phyloP scores from a whole-genome alignment of 2,888 invertebrate species.

The Polyommatus icarus region DNA sequence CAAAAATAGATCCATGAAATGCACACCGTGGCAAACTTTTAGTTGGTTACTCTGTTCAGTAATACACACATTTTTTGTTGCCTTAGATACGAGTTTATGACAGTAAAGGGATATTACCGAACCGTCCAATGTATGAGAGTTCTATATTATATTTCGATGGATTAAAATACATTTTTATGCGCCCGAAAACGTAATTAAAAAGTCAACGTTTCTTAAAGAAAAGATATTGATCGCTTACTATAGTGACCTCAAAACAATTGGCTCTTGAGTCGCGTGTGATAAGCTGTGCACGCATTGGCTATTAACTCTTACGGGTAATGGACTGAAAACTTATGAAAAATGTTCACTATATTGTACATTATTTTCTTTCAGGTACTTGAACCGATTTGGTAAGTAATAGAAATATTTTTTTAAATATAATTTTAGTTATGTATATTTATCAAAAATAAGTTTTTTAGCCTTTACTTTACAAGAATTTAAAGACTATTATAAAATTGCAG shows the following conservation, averaged over 20 bases:
- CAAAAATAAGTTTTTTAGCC: too few species aligned
- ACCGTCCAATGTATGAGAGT: too few species aligned
- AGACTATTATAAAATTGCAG: too few species aligned
- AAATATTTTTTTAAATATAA: neutral
- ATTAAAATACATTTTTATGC: neutral
- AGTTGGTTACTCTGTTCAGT: too few species aligned
- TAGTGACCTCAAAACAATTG: constrained; percentile 20
- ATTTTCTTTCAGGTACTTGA: neutral
- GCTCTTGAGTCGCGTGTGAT: constrained; percentile 3
- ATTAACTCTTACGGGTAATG: constrained; percentile 10
- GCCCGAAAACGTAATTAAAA: neutral
- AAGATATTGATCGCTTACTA: neutral
- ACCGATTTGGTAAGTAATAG: neutral
- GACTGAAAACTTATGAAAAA: constrained; percentile 21
- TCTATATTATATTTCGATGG: too few species aligned
- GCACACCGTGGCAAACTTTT: too few species aligned
- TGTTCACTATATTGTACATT: neutral
- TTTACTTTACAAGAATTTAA: too few species aligned
- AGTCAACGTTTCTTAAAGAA: constrained; percentile 4
- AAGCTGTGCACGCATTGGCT: constrained; percentile 20
- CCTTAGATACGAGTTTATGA: too few species aligned
- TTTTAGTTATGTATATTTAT: too few species aligned
- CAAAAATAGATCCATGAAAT: too few species aligned
- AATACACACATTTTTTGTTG: too few species aligned
- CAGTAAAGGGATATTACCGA: too few species aligned